Evolutionary conservation across 1,140 invertebrate genomes (phyloP).

Genomic region (Amphibalanus amphitrite): DNA sequence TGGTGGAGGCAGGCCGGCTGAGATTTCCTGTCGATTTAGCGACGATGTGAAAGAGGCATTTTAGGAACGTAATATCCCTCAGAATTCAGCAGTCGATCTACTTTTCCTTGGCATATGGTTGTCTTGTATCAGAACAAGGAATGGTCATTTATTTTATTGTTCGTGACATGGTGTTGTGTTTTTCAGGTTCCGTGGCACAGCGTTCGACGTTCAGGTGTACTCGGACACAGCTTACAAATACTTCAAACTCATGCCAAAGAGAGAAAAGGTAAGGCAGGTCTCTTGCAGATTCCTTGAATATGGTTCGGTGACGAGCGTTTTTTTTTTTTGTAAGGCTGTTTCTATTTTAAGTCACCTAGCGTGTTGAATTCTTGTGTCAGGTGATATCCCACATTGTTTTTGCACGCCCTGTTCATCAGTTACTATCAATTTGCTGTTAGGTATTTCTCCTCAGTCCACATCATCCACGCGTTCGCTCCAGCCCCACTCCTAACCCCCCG

Average conservation of each 20-base stretch:
- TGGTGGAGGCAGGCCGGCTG: too few species aligned
- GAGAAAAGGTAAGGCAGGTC: conserved; percentile 26
- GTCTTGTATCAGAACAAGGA: not conserved
- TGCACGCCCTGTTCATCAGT: conserved; percentile 8
- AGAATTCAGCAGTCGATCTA: too few species aligned
- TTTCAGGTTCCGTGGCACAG: conserved; percentile 25
- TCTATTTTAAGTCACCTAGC: too few species aligned
- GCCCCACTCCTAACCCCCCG: not conserved
- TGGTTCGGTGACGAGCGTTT: too few species aligned
- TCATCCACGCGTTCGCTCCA: not conserved
- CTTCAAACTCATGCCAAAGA: conserved; percentile 37
- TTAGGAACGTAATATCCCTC: too few species aligned
- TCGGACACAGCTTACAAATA: conserved; percentile 30
- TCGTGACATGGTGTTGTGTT: conserved; percentile 12
- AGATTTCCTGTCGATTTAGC: too few species aligned
- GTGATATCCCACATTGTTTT: conserved; percentile 1
- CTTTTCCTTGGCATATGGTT: not conserved
- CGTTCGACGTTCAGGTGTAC: conserved; percentile 34
- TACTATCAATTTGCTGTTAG: conserved; percentile 5
- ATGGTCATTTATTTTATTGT: conserved; percentile 11
- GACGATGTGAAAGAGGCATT: too few species aligned
- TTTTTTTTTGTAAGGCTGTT: too few species aligned
- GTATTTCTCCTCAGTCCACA: conserved; percentile 6
- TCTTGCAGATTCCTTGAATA: too few species aligned
- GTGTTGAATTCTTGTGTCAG: too few species aligned